Evolutionary conservation across 35 echinoderm and acorn worm species (phyloP), one percentile per base, ranked within the genome.

Genomic region (Eucidaris tribuloides): DNA sequence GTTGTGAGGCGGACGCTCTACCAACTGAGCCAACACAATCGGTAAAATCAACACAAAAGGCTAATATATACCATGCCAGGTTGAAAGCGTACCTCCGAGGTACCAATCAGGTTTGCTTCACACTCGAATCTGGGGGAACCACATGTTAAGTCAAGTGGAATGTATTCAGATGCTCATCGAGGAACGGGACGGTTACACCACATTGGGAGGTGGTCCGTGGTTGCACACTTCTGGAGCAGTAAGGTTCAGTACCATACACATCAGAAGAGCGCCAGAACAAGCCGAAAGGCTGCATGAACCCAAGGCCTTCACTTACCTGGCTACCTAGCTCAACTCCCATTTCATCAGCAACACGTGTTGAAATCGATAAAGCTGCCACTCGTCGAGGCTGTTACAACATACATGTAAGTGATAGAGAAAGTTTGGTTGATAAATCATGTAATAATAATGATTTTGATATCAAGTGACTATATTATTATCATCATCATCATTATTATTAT

Each of bases 321-420:
- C 79, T 63, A 38, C 94, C 94, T 43, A 97, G 81, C 34, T 92
- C 86, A 18, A 74, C 79, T 45, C 78, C 68, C 74, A 81, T 88
- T 43, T 97, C 94, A 22, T 82, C 50, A 49, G 94, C 85, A 7
- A 97, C 94, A 20, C 94, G 71, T 31, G 77, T 78, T 33, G 94
- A 86, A 48, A 97, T 89, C 14, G 89, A 89, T 18, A 89, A 89
- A 23, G 94, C 94, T 76, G 94, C 94, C 55, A 97, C 94, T 36
- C 94, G 80, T 44, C 94, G 81, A 45, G 94, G 94, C 94, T 97
- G 33, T 25, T 2, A 70, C 0, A 19, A 4, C 55, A 58, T 23
- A 0, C 17, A 3, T 2, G 20, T 19, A 23, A 58, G 4, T 58
- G 17, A 13, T 23, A 7, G 4, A 58, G 1, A 27, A 57, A n/a